These are phyloP conservation scores for Drosophila antonietae DNA, from an alignment of 2,888 invertebrate genomes.

Conservation along the genomic window DNA sequence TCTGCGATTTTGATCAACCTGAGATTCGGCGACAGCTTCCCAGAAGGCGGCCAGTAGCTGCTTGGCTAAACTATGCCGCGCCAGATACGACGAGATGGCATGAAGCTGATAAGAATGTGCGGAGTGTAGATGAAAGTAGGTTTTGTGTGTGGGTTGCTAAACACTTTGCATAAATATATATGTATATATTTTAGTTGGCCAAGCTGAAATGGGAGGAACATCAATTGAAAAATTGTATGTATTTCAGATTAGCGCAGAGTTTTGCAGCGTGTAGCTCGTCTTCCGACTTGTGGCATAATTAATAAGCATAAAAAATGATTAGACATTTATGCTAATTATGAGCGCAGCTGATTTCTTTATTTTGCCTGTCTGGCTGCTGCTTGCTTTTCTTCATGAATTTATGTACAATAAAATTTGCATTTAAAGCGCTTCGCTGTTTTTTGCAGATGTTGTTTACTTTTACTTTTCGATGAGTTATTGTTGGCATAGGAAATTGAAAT, in stretches of 20 bases:
- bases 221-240: conserved; percentile 34
- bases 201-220: conserved; percentile 6
- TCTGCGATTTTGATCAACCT: conserved; percentile 43
- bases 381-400: conserved; percentile 50
- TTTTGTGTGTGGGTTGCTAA: conserved; percentile 19
- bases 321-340: conserved; percentile 72
- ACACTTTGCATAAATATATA: conserved; percentile 23
- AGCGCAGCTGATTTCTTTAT: conserved; percentile 74
- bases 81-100: conserved; percentile 26
- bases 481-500: conserved; percentile 24
- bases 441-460: conserved; percentile 61
- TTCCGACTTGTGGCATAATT: conserved; percentile 53
- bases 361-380: conserved; percentile 22
- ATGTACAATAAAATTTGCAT: conserved; percentile 71
- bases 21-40: conserved; percentile 48
- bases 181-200: conserved; percentile 25
- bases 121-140: not conserved
- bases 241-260: conserved; percentile 19
- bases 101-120: conserved; percentile 18
- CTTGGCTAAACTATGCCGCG: conserved; percentile 30
- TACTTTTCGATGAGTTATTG: conserved; percentile 63
- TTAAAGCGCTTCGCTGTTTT: conserved; percentile 45
- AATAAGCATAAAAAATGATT: conserved; percentile 70
- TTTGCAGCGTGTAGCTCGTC: conserved; percentile 5
- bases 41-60: conserved; percentile 45